Conservation (phyloP, 1,140 invertebrate species). For the Maniola jurtina region DNA sequence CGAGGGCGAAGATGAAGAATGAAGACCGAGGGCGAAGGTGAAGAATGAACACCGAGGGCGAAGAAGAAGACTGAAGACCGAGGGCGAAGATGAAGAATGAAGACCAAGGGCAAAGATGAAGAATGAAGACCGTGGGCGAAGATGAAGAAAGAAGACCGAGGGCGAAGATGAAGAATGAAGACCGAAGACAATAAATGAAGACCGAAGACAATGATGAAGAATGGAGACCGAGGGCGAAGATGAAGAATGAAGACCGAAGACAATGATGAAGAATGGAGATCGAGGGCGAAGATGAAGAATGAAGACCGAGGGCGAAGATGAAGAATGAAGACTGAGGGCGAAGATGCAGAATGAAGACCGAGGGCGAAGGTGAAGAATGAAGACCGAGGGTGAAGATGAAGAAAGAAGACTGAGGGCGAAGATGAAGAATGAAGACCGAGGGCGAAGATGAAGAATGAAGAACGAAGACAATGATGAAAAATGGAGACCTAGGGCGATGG, state of each 20-base stretch:
- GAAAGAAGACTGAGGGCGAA: conserved; percentile 11
- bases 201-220: not conserved
- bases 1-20: not conserved
- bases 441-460: conserved; percentile 24
- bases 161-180: conserved; percentile 1
- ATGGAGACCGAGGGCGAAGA: too few species aligned
- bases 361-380: conserved; percentile 24
- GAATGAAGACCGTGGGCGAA: too few species aligned
- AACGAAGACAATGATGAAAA: conserved; percentile 15
- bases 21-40: not conserved
- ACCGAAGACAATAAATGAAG: not conserved
- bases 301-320: conserved; percentile 15
- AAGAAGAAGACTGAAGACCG: conserved; percentile 16
- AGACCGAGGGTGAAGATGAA: conserved; percentile 11
- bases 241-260: conserved; percentile 14
- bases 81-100: conserved; percentile 1
- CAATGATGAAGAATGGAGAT: conserved; percentile 19
- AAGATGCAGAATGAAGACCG: conserved; percentile 17
- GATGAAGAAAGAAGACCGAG: not conserved
- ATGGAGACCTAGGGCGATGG: conserved; percentile 7
- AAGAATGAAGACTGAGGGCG: not conserved
- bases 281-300: conserved; percentile 17
- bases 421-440: conserved; percentile 16
- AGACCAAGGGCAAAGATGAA: too few species aligned
- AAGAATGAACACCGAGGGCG: conserved; percentile 16